A percentile compares a stretch with the other conserved stretches of the same genome.
Evolutionary conservation across 2,113 vertebrate species (phyloP).

Genomic region (Cyanistes caeruleus): DNA sequence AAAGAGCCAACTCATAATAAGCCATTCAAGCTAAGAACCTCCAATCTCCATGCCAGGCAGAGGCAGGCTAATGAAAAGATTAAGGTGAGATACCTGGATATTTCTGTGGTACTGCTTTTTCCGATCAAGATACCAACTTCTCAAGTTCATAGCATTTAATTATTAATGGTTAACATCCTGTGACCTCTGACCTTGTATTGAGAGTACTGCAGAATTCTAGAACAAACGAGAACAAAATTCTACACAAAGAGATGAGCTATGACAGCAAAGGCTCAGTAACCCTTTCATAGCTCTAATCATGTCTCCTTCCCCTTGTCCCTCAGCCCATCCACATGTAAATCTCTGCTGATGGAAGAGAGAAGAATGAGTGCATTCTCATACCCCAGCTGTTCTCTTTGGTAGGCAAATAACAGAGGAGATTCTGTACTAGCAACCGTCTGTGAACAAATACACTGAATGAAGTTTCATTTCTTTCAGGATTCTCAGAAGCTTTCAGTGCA

Average conservation of each 20-base stretch:
- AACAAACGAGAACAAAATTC: background rate
- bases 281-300: background rate
- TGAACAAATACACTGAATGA: background rate
- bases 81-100: constrained; percentile 29
- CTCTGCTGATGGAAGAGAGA: background rate
- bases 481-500: constrained; percentile 70
- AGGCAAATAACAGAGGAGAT: background rate
- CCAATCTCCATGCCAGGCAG: constrained; percentile 70
- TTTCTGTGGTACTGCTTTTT: background rate
- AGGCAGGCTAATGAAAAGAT: constrained; percentile 45
- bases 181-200: background rate
- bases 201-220: background rate
- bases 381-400: background rate
- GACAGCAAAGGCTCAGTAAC: background rate
- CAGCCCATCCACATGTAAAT: background rate
- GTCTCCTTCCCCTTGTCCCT: background rate
- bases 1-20: constrained; percentile 82
- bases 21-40: constrained; percentile 87
- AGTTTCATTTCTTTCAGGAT: constrained; percentile 41
- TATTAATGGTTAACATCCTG: background rate
- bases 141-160: background rate
- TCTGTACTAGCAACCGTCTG: background rate
- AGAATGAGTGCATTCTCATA: background rate
- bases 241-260: background rate
- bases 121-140: background rate